Evolutionary conservation across 2,888 invertebrate species (phyloP), one percentile per base, ranked within the genome.

Genomic region (Harmothoe impar): DNA sequence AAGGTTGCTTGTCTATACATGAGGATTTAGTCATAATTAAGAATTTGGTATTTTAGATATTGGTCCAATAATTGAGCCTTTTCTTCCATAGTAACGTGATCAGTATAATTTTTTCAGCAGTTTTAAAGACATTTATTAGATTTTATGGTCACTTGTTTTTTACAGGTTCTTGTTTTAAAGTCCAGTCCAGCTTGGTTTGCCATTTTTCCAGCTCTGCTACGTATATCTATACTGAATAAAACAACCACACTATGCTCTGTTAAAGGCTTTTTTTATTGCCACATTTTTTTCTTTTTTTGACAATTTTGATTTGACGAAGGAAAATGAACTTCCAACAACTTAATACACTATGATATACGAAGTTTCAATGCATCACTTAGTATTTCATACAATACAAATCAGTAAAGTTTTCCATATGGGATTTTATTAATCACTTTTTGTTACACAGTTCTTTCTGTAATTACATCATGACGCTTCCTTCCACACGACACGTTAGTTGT

Each of bases 251-350:
- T n/a, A 31, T 31, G 29, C 17, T 35, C 43, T 33, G 43, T 81
- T n/a, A 81, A 33, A 43, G 17, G 81, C 81, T 33, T 35, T 81
- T n/a, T 77, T 81, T 81, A 81, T 81, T 81, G 81, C 81, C 81
- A 35, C 20, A 20, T 81, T 77, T 43, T 43, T 35, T 81, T 7
- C 20, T 5, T 81, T 77, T 43, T 43, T 35, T 81, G 81, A 81
- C 81, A 43, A 81, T 81, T 43, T 5, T 35, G 33, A 81, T 33
- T 43, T 35, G 35, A 43, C 35, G 20, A 15, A 81, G 81, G 31
- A 81, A 81, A 33, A 72, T 72, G 72, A 81, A 81, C 33, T 43
- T 81, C 31, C 81, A 81, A 81, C 81, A 81, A 81, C 81, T 81
- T 81, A 81, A 35, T 81, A 81, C 81, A 81, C 81, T 81, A 81